Evolutionary conservation across 2,797 vertebrate genomes (phyloP).

Genomic region (Sciaenops ocellatus): DNA sequence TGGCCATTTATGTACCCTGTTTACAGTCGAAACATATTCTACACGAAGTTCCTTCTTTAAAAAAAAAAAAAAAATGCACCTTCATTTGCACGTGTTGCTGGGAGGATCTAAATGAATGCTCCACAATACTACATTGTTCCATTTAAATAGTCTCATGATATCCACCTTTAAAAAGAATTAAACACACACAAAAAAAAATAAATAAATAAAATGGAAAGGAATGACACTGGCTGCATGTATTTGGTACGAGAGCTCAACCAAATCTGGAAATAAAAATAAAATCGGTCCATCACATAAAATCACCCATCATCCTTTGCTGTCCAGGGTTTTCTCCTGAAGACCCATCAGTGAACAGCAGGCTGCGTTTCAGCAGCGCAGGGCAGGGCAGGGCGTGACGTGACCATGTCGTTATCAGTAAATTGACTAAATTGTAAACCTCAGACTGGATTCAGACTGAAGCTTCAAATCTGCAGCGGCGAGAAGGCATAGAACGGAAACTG

Average conservation of each 20-base stretch:
- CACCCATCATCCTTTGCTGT: conserved; percentile 39
- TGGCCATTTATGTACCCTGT: conserved; percentile 53
- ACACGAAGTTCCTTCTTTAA: conserved; percentile 1
- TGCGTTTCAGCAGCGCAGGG: conserved; percentile 33
- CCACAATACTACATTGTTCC: conserved; percentile 41
- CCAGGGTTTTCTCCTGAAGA: conserved; percentile 44
- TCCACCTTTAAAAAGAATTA: conserved; percentile 26
- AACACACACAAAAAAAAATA: conserved; percentile 15
- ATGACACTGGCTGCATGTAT: conserved; percentile 75
- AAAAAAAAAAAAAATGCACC: conserved; percentile 23
- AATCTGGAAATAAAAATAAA: conserved; percentile 62
- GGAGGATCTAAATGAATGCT: conserved; percentile 27
- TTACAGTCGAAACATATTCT: conserved; percentile 12
- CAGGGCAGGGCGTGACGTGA: conserved; percentile 40
- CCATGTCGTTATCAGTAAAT: conserved; percentile 40
- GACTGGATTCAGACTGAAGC: conserved; percentile 33
- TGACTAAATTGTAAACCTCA: conserved; percentile 36
- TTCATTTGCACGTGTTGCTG: conserved; percentile 13
- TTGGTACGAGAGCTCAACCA: conserved; percentile 82
- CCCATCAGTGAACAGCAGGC: conserved; percentile 30
- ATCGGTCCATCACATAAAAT: conserved; percentile 42
- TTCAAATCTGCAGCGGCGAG: conserved; percentile 84
- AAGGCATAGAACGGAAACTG: conserved; percentile 91
- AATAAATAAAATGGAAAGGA: conserved; percentile 66
- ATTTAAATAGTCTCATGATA: conserved; percentile 29